Percentiles rank a stretch among this genome's conserved stretches.
Evolutionary conservation across 2,888 invertebrate genomes (phyloP).

Genomic region (Mechanitis messenoides): DNA sequence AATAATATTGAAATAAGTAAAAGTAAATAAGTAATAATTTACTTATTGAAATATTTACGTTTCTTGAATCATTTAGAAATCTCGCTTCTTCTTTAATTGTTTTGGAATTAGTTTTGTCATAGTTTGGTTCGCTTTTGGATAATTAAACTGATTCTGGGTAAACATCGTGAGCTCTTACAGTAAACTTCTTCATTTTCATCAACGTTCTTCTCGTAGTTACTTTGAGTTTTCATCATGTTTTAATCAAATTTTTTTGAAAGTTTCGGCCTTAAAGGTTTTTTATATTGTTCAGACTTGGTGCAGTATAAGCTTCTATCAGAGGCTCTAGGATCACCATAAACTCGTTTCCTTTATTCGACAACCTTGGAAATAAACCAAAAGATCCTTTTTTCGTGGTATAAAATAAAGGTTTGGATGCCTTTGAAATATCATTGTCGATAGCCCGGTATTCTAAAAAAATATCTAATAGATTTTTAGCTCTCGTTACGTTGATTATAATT

Average conservation of each 20-base stretch:
- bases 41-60: too few relatives aligned
- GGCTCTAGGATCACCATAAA: slow-evolving; percentile 3
- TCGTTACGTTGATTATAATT: slow-evolving; percentile 2
- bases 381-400: too few relatives aligned
- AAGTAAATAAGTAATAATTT: too few relatives aligned
- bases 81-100: too few relatives aligned
- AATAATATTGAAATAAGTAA: too few relatives aligned
- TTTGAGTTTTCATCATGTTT: background rate
- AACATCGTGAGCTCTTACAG: slow-evolving; percentile 9
- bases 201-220: slow-evolving; percentile 10
- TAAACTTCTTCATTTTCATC: slow-evolving; percentile 9
- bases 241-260: background rate
- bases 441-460: background rate
- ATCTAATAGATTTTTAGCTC: background rate
- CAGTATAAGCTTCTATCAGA: background rate
- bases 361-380: too few relatives aligned
- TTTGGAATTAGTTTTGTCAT: too few relatives aligned
- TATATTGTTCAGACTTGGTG: background rate
- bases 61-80: too few relatives aligned
- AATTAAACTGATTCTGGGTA: background rate
- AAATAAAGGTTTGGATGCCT: background rate
- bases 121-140: background rate
- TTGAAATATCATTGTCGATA: background rate
- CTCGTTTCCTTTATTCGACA: slow-evolving; percentile 4
- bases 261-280: background rate